Evolutionary conservation across 2,113 vertebrate genomes (phyloP).

Genomic region (Anser cygnoides): DNA sequence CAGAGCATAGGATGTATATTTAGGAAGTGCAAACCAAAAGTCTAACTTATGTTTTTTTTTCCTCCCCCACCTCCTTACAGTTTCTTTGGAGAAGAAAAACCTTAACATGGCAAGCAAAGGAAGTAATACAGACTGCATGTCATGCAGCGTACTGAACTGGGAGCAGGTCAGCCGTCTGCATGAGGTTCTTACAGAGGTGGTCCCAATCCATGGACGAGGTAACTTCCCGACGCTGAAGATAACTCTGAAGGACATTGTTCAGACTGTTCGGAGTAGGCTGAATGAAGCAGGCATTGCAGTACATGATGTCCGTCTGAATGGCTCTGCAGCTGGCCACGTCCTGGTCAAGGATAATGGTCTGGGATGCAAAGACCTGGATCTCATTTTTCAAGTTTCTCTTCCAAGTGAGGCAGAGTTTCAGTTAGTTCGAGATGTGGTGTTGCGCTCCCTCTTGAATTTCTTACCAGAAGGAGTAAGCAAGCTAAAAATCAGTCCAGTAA

Average conservation of each 20-base stretch:
- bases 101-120: slow-evolving; percentile 79
- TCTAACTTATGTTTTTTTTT: background rate
- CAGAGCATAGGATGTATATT: background rate
- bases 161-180: slow-evolving; percentile 93
- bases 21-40: background rate
- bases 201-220: slow-evolving; percentile 91
- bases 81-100: slow-evolving; percentile 45
- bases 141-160: slow-evolving; percentile 89
- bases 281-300: slow-evolving; percentile 86
- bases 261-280: slow-evolving; percentile 86
- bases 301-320: slow-evolving; percentile 91
- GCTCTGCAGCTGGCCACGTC: slow-evolving; percentile 94
- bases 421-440: slow-evolving; percentile 91
- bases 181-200: slow-evolving; percentile 89
- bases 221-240: slow-evolving; percentile 96
- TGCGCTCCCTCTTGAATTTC: slow-evolving; percentile 92
- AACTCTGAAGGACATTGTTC: slow-evolving; percentile 92
- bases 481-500: slow-evolving; percentile 90
- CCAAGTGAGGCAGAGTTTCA: slow-evolving; percentile 88
- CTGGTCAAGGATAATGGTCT: slow-evolving; percentile 93
- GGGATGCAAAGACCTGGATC: slow-evolving; percentile 96
- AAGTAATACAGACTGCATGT: slow-evolving; percentile 64
- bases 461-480: slow-evolving; percentile 94
- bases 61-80: slow-evolving; percentile 30
- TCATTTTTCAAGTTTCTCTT: slow-evolving; percentile 94